phyloP scores from a whole-genome alignment of 2,113 vertebrate genomes.

The Thamnophis sirtalis region DNA sequence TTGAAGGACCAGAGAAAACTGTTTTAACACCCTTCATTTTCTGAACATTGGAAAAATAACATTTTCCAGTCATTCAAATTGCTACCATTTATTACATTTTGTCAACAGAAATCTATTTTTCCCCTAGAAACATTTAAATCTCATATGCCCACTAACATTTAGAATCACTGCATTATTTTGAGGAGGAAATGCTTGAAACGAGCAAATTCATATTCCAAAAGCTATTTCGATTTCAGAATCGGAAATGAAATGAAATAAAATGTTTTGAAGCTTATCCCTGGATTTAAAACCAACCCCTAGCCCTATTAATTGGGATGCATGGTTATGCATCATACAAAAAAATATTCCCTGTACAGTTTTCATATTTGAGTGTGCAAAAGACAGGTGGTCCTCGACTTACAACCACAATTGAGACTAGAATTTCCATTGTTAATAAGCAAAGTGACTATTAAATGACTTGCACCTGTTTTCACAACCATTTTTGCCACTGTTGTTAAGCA shows the following conservation, averaged over 20 bases:
- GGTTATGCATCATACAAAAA: constrained; percentile 1
- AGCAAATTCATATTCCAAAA: constrained; percentile 16
- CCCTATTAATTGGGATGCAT: not conserved
- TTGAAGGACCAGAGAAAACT: not conserved
- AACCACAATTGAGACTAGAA: not conserved
- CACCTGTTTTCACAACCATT: not conserved
- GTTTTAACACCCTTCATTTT: not conserved
- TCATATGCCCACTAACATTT: not conserved
- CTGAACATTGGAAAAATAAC: constrained; percentile 2
- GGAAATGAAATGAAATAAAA: constrained; percentile 18
- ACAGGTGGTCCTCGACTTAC: not conserved
- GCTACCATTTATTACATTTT: constrained; percentile 9
- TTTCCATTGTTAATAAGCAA: not conserved
- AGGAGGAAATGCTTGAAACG: not conserved
- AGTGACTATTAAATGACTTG: not conserved
- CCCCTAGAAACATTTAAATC: not conserved
- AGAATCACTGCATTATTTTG: not conserved
- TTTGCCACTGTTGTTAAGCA: not conserved
- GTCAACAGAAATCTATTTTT: not conserved
- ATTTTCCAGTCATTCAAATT: not conserved
- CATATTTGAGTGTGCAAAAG: not conserved
- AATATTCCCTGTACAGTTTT: not conserved
- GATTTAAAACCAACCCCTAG: not conserved
- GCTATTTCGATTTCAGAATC: not conserved
- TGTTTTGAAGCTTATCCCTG: not conserved